Conservation (phyloP, 2,797 vertebrate genomes). For the Channallabes apus region DNA sequence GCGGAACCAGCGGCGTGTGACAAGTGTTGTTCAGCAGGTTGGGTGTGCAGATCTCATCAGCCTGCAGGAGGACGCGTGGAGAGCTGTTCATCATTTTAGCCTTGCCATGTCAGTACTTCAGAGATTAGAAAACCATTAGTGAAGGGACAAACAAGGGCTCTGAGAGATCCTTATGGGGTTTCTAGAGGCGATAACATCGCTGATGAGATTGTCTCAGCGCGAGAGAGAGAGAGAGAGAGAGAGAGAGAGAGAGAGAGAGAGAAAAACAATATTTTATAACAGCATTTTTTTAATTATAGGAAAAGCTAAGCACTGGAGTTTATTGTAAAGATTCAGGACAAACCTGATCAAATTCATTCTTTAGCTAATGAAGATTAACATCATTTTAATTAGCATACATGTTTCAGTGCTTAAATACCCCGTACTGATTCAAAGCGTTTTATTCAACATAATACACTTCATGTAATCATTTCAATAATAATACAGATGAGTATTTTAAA, state of each 20-base stretch:
- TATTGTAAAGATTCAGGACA: background rate
- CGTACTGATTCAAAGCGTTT: background rate
- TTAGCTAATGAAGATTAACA: background rate
- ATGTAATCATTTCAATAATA: background rate
- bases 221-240: background rate
- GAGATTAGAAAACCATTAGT: no score
- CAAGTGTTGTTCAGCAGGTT: constrained; percentile 45
- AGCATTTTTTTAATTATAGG: background rate
- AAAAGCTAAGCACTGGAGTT: background rate
- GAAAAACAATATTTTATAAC: background rate
- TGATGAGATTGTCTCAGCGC: background rate
- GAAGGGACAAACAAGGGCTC: background rate
- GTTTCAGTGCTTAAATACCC: background rate
- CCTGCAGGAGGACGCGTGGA: background rate
- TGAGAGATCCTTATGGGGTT: background rate
- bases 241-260: fast-evolving
- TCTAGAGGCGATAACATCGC: background rate
- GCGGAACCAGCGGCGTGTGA: constrained; percentile 41
- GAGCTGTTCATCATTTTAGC: constrained; percentile 38
- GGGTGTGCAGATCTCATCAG: constrained; percentile 17
- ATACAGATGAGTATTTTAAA: background rate
- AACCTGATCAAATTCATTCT: background rate
- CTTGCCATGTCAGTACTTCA: constrained; percentile 11
- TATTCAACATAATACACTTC: background rate
- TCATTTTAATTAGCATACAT: background rate